Conservation (phyloP, 37 sponge, comb jelly and placozoan species). For the Haliclona indistincta region DNA sequence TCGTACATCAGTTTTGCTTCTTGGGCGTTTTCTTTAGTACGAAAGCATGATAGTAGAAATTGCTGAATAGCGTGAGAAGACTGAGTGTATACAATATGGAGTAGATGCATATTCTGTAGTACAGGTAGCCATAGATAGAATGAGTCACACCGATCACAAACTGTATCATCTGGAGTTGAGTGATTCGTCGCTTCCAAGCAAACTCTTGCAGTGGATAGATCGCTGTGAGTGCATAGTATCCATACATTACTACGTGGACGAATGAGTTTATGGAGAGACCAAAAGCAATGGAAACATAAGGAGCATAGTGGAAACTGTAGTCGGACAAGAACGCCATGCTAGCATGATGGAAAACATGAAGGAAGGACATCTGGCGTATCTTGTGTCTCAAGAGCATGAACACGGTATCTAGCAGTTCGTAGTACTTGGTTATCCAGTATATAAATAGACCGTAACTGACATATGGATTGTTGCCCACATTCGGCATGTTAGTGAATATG, state of each 20-base stretch:
- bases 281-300: conserved; percentile 44
- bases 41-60: conserved; percentile 82
- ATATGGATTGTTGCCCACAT: no score
- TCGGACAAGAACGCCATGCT: conserved; percentile 62
- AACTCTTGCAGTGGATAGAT: conserved; percentile 49
- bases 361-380: conserved; percentile 75
- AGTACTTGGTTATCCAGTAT: conserved; percentile 85
- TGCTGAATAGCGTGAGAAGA: conserved; percentile 66
- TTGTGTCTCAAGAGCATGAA: conserved; percentile 89
- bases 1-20: no score
- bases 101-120: conserved; percentile 66
- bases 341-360: conserved; percentile 94
- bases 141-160: conserved; percentile 67
- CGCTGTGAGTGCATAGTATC: conserved; percentile 86
- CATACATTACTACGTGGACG: conserved; percentile 91
- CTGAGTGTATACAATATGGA: conserved; percentile 51
- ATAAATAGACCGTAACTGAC: conserved; percentile 34
- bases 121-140: conserved; percentile 15
- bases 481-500: neutral
- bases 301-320: conserved; percentile 52
- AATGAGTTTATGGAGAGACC: conserved; percentile 64
- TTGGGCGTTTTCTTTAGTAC: conserved; percentile 22
- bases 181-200: conserved; percentile 70
- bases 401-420: conserved; percentile 85
- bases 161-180: conserved; percentile 81